Conservation (phyloP, 2,113 vertebrate genomes). For the Chloroceryle aenea region DNA sequence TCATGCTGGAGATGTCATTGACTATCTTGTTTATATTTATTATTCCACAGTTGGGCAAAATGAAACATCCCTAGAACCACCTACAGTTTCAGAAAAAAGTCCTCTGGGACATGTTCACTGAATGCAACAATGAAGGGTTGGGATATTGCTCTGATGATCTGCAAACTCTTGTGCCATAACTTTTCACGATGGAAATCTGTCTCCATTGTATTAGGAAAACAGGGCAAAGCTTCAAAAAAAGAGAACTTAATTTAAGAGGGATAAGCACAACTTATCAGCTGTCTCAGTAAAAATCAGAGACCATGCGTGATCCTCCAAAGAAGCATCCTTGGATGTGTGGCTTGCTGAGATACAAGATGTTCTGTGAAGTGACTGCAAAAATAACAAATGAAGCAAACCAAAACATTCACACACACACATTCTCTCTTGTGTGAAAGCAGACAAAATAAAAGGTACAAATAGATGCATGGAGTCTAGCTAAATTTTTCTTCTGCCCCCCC, state of each 20-base stretch:
- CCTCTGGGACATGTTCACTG: neutral
- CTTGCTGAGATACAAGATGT: neutral
- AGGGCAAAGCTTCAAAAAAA: neutral
- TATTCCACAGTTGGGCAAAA: neutral
- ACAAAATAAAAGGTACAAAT: neutral
- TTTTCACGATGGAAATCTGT: neutral
- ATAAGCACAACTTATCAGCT: neutral
- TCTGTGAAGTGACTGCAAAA: neutral
- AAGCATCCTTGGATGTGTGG: neutral
- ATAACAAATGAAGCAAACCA: neutral
- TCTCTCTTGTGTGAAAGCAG: neutral
- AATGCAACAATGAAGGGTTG: neutral
- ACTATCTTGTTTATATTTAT: neutral
- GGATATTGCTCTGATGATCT: neutral
- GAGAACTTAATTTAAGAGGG: neutral
- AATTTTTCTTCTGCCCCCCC: too few relatives aligned
- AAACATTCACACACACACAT: neutral
- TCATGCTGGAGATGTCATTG: neutral
- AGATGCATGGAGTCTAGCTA: neutral
- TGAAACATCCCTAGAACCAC: neutral
- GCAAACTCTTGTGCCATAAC: neutral
- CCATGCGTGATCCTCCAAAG: neutral
- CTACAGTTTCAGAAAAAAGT: neutral
- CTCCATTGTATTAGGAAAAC: neutral
- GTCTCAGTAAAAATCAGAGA: neutral